phyloP scores from a whole-genome alignment of 2,888 invertebrate species.

The Eulithis testata region DNA sequence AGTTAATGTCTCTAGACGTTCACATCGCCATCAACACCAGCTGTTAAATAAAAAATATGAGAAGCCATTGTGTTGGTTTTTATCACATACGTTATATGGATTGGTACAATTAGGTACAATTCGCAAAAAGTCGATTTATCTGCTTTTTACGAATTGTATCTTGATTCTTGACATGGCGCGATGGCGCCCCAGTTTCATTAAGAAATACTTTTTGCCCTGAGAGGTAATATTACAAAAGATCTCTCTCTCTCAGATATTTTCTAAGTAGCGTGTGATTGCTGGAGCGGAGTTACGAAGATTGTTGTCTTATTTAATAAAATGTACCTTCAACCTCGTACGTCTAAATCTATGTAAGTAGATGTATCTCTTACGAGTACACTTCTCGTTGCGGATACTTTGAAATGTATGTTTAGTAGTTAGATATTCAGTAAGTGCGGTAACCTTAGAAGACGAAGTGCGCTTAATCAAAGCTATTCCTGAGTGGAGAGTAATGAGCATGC shows the following conservation, averaged over 20 bases:
- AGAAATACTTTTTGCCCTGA: slow-evolving; percentile 3
- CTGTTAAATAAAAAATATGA: slow-evolving; percentile 27
- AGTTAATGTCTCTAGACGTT: slow-evolving; percentile 3
- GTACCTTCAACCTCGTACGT: background rate
- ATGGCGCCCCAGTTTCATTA: slow-evolving; percentile 14
- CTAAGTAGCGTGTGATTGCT: slow-evolving; percentile 1
- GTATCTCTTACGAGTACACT: too few species aligned
- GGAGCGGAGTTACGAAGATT: background rate
- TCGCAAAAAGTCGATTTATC: slow-evolving; percentile 24
- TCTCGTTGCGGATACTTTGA: too few species aligned
- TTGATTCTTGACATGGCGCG: slow-evolving; percentile 7
- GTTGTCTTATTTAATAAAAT: slow-evolving; percentile 2
- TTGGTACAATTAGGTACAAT: slow-evolving; percentile 22
- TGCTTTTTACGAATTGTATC: too few species aligned
- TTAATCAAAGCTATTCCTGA: too few species aligned
- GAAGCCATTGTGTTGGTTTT: slow-evolving; percentile 36
- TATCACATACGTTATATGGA: slow-evolving; percentile 14
- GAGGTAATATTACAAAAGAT: slow-evolving; percentile 9
- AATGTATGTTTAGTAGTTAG: too few species aligned
- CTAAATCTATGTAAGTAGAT: too few species aligned
- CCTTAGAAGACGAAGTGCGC: too few species aligned
- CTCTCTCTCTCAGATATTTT: slow-evolving; percentile 8
- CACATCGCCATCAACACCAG: slow-evolving; percentile 14
- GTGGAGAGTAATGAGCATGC: too few species aligned
- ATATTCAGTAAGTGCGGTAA: too few species aligned